Base-by-base conservation (phyloP, 2,797 vertebrate genomes). In the Adrianichthys oophorus region DNA sequence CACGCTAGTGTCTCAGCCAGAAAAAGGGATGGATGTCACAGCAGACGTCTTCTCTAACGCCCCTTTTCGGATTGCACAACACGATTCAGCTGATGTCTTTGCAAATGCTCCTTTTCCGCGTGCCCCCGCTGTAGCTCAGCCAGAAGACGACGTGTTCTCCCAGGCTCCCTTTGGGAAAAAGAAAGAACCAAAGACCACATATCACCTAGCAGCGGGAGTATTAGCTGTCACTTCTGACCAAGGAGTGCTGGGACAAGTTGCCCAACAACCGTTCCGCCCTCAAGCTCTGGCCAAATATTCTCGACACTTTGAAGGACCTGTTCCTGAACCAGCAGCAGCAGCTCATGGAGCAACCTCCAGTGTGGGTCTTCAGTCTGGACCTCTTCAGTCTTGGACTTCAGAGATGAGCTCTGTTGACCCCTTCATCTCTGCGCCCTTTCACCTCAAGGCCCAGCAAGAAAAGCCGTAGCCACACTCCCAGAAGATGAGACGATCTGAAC, bases 141-240 rank as follows among this genome's bases (percentile, higher is more conserved):
- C 93, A 24, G 94, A 93, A 50, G 64, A 91, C 0, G 97, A 98
- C 0, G 93, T 99, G 1, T 99, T 99, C 76, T 92, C 95, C 41
- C 92, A 94, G 87, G 96, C 98, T 40, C 98, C 98, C 0, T 99
- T 99, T 43, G 93, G 94, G 1, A 97, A 94, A 78, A 94, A 87
- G 84, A 97, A 89, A 21, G 94, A 94, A 43, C 48, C 63, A 17
- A 74, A 65, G 37, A 60, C 67, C 42, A 74, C 65, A 0, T 76
- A 66, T 62, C 44, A 79, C 49, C 69, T 76, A 26, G 43, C 53
- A 70, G 65, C 75, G 32, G 70, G 65, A 52, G 68, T 69, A 58
- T 72, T 62, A 8, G 61, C 72, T 4, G 72, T 53, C 3, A 49
- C 73, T 44, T 78, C 86, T 1, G 90, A 92, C 23, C 89, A 83